These are phyloP conservation scores for Geotrupes spiniger DNA, from an alignment of 2,888 invertebrate genomes.

Conservation along the genomic window DNA sequence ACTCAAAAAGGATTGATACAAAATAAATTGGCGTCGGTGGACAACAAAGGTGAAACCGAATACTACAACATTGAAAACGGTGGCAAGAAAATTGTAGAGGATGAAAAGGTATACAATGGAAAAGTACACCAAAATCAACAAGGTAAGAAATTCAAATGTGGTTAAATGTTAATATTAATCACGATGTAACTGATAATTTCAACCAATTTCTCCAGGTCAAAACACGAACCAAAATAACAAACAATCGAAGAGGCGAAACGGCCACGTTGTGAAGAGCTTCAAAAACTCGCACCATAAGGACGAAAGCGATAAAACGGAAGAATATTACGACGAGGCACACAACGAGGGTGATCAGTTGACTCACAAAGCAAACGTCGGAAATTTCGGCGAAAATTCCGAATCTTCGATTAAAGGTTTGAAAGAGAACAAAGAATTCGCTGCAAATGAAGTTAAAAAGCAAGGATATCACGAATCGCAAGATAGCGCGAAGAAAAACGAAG, in stretches of 20 bases:
- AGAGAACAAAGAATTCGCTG: constrained; percentile 57
- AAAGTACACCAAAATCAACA: constrained; percentile 58
- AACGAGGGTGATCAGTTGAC: constrained; percentile 60
- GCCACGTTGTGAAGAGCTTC: constrained; percentile 64
- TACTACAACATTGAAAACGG: constrained; percentile 58
- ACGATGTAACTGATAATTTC: too few relatives aligned
- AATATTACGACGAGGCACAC: constrained; percentile 63
- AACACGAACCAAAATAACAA: constrained; percentile 57
- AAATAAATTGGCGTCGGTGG: constrained; percentile 51
- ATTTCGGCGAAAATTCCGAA: constrained; percentile 58
- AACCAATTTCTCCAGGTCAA: too few relatives aligned
- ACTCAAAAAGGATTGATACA: constrained; percentile 58
- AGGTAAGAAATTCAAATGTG: constrained; percentile 44
- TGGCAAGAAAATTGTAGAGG: constrained; percentile 58
- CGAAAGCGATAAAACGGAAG: constrained; percentile 63
- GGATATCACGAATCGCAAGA: constrained; percentile 58
- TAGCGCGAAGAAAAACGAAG: constrained; percentile 56
- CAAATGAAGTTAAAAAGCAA: constrained; percentile 57
- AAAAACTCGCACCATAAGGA: constrained; percentile 65
- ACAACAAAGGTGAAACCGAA: constrained; percentile 51
- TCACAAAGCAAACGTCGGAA: constrained; percentile 56
- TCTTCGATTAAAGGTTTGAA: constrained; percentile 60
- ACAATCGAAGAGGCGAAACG: constrained; percentile 61
- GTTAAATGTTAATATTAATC: neutral
- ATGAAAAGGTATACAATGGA: constrained; percentile 59